A percentile compares a stretch with the other conserved stretches of the same genome.
These are phyloP conservation scores for Lepisosteus oculatus DNA, from an alignment of 2,113 vertebrate genomes.

Conservation along the genomic window DNA sequence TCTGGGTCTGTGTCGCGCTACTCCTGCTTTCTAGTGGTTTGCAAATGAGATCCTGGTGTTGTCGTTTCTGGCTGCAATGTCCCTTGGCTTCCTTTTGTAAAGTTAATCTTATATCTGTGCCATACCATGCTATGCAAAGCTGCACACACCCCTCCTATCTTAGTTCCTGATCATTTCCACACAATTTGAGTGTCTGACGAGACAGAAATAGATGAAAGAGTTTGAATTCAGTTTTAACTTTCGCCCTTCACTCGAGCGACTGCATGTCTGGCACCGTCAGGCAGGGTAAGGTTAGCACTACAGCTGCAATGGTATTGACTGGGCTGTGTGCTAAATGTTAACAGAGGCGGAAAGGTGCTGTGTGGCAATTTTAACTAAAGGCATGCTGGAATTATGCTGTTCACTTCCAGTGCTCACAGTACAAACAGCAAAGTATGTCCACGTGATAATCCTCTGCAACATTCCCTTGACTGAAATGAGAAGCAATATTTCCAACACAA, in stretches of 20 bases:
- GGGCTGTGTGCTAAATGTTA: constrained; percentile 59
- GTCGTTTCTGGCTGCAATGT: background rate
- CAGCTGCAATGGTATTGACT: constrained; percentile 55
- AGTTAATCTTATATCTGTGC: constrained; percentile 10
- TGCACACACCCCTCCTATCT: background rate
- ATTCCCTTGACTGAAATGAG: too few species aligned
- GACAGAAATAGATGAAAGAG: constrained; percentile 10
- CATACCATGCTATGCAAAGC: constrained; percentile 16
- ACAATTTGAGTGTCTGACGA: constrained; percentile 30
- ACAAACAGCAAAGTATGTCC: too few species aligned
- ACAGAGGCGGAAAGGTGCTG: constrained; percentile 57
- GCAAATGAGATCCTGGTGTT: constrained; percentile 24
- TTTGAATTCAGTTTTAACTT: background rate
- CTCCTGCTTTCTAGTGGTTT: constrained; percentile 28
- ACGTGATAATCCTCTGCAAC: too few species aligned
- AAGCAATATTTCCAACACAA: too few species aligned
- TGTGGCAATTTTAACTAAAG: background rate
- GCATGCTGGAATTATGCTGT: background rate
- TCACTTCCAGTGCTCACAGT: too few species aligned
- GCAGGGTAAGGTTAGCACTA: constrained; percentile 17
- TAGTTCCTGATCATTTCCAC: constrained; percentile 21
- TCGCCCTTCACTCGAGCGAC: background rate
- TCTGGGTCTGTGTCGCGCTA: constrained; percentile 9
- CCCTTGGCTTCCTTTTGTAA: background rate
- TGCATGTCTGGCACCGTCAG: background rate